phyloP scores from a whole-genome alignment of 2,797 vertebrate species.

The Acropternis orthonyx region DNA sequence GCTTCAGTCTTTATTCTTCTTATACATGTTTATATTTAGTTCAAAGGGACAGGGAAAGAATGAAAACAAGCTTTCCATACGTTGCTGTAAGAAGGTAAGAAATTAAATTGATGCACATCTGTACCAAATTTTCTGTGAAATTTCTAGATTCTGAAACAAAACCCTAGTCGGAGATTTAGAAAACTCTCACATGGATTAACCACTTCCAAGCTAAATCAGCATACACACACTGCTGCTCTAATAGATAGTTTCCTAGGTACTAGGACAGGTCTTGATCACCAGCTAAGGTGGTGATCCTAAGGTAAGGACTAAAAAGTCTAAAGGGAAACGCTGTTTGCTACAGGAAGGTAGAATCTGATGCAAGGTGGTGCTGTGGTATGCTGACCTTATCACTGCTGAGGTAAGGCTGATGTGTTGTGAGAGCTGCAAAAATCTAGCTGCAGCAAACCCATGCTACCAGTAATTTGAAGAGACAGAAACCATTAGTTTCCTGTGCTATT shows the following conservation, averaged over 20 bases:
- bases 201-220: no score
- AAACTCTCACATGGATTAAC: no score
- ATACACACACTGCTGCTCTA: no score
- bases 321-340: background rate
- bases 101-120: background rate
- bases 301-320: background rate
- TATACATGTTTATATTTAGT: background rate
- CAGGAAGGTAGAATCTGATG: background rate
- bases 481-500: conserved; percentile 55
- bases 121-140: background rate
- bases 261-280: no score
- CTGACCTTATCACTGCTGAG: background rate
- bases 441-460: background rate
- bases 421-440: conserved; percentile 1
- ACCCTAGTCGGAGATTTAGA: background rate
- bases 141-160: background rate
- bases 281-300: no score
- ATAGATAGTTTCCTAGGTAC: no score
- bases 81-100: background rate
- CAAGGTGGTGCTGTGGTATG: background rate
- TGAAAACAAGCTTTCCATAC: background rate
- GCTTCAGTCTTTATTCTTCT: background rate
- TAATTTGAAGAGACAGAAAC: conserved; percentile 73
- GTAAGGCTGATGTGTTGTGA: conserved; percentile 6
- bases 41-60: background rate